phyloP scores from a whole-genome alignment of 2,113 vertebrate species.

The Pelvicachromis taeniatus region DNA sequence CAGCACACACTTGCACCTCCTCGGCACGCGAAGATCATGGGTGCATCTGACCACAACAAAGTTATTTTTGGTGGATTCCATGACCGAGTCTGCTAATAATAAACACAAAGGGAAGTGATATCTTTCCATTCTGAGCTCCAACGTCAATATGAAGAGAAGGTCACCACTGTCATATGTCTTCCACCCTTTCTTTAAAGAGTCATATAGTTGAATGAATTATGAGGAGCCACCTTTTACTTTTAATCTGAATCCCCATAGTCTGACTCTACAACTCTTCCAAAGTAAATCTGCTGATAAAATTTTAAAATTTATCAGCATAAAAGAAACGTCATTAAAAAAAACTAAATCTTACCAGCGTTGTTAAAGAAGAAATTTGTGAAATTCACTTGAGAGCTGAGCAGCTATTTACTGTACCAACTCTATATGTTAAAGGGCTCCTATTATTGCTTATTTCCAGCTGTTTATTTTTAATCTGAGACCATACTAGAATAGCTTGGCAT shows the following conservation, averaged over 20 bases:
- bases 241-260: not conserved
- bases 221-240: not conserved
- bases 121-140: not conserved
- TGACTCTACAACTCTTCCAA: not conserved
- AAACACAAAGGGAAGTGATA: constrained; percentile 38
- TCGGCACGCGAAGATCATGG: not conserved
- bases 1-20: not conserved
- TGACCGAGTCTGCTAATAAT: constrained; percentile 34
- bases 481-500: not conserved
- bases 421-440: not conserved
- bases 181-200: not conserved
- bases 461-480: not conserved
- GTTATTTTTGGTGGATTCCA: constrained; percentile 31
- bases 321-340: not conserved
- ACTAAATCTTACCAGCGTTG: too few species aligned
- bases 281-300: not conserved
- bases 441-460: not conserved
- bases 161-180: not conserved
- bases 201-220: not conserved
- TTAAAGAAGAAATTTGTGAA: too few species aligned
- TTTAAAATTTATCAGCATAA: too few species aligned
- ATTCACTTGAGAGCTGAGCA: not conserved
- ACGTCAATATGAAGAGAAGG: not conserved
- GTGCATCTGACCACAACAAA: not conserved
- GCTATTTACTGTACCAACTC: not conserved